Evolutionary conservation across 92 coral and sea anemone species (phyloP), one percentile per base, ranked within the genome.

Genomic region (Actinostola sp.): DNA sequence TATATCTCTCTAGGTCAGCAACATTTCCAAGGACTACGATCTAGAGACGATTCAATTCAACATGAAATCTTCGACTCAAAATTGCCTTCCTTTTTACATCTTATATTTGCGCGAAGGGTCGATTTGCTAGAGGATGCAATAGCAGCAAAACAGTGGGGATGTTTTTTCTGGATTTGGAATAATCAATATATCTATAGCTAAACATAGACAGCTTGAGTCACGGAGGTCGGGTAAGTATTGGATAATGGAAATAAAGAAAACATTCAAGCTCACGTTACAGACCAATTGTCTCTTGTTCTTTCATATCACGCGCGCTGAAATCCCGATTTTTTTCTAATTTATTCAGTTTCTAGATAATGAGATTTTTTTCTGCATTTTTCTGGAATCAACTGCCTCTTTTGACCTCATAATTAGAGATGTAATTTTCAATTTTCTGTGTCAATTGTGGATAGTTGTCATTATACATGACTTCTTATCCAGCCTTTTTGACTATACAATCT

Each of bases 1-100:
- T 85, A 75, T 88, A 89, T 44, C 83, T 84, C 56, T 77, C 79
- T 28, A 95, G 61, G 24, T 83, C 97, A 51, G 45, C 44, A 46
- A 82, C 78, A 76, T 85, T 79, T 28, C 82, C 72, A 8, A 95
- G 90, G 28, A 76, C 80, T 32, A 79, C 89, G 65, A 95, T 81
- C 99, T 95, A 64, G 13, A 36, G 30, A 15, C 45, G 35, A 87
- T 3, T n/a, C 20, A 35, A 23, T 26, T 28, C 15, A 70, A 53
- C 30, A 2, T 23, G 23, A 23, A 28, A 19, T 8, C 23, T 48
- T 48, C 54, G 5, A 48, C 21, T 48, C n/a, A n/a, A n/a, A n/a
- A n/a, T n/a, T 48, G 60, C 25, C 30, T 53, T 25, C 60, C 20
- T 53, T 53, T 49, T 49, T 11, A 12, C 24, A n/a, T n/a, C n/a